Base-by-base conservation (phyloP, 2,888 invertebrate genomes). In the Drosophila percnosoma region DNA sequence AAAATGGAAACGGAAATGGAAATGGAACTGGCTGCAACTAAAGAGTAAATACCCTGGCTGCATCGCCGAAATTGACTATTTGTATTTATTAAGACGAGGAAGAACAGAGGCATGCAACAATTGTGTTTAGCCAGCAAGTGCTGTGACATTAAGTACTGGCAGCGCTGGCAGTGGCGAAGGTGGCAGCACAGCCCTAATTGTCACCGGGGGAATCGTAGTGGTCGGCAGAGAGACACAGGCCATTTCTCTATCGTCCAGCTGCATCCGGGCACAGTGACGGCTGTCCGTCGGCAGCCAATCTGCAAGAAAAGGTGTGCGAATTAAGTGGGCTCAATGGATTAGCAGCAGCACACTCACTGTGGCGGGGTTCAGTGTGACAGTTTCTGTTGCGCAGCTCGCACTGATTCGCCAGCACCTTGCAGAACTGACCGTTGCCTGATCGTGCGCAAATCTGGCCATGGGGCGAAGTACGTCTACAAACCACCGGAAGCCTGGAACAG, bases 331-430 rank as follows among this genome's bases (percentile, higher is more conserved):
- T 33, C n/a, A 0, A 7, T 10, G 34, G n/a, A 2, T 7, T n/a
- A 24, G 24, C 45, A 45, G 45, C 24, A 24, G 45, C 1, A 11
- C 34, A 80, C 84, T 89, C 49, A 84, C 86, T 73, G 38, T 83
- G 36, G 11, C 75, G 69, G 2, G 86, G 80, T 1, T n/a, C 38
- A 1, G 49, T 2, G 33, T 64, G 62, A 36, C 85, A 89, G 36
- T 89, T 86, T 48, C 68, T 70, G 64, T 89, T 82, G n/a, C 54
- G 61, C 62, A 89, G 58, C 67, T 78, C 78, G 24, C 89, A 86
- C 15, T 34, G 72, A 53, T 75, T 82, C 64, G 80, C 71, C 58
- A 89, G 1, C 18, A 86, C 8, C 53, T 78, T 80, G 76, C 89
- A 89, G 24, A 40, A 15, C 24, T 34, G 61, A 7, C 33, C 48